Evolutionary conservation across 2,888 invertebrate genomes (phyloP).

Genomic region (Microlaimidae sp.): DNA sequence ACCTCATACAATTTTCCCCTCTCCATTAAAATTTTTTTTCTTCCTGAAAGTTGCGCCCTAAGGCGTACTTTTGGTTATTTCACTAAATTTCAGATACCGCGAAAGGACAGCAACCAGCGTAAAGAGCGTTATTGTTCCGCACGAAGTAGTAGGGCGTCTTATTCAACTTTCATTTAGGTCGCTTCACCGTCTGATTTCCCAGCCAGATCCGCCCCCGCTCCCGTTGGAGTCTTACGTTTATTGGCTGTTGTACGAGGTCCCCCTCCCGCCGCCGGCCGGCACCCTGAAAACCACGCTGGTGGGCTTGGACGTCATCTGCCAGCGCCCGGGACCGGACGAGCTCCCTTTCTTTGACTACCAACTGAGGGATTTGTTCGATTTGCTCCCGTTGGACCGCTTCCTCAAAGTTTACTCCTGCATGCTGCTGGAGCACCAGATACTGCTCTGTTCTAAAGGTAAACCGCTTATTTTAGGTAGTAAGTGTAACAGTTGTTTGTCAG

Average conservation of each 20-base stretch:
- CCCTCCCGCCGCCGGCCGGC: slow-evolving; percentile 13
- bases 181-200: slow-evolving; percentile 54
- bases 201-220: slow-evolving; percentile 29
- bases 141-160: too few relatives aligned
- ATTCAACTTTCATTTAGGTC: too few relatives aligned
- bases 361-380: slow-evolving; percentile 63
- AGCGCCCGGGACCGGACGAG: slow-evolving; percentile 47
- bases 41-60: too few relatives aligned
- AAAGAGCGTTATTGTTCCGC: too few relatives aligned
- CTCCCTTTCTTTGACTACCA: slow-evolving; percentile 86
- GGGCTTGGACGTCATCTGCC: slow-evolving; percentile 17
- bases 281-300: slow-evolving; percentile 11
- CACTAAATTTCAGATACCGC: too few relatives aligned
- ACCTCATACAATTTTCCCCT: too few relatives aligned
- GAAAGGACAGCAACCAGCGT: too few relatives aligned
- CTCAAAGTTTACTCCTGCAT: slow-evolving; percentile 85
- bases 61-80: too few relatives aligned
- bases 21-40: too few relatives aligned
- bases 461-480: slow-evolving; percentile 7
- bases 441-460: slow-evolving; percentile 72
- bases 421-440: slow-evolving; percentile 83
- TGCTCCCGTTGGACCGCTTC: slow-evolving; percentile 75
- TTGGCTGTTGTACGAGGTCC: slow-evolving; percentile 68
- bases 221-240: slow-evolving; percentile 81
- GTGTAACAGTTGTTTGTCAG: not conserved